Evolutionary conservation across 2,888 invertebrate species (phyloP).

Genomic region (Odontocerum albicorne): DNA sequence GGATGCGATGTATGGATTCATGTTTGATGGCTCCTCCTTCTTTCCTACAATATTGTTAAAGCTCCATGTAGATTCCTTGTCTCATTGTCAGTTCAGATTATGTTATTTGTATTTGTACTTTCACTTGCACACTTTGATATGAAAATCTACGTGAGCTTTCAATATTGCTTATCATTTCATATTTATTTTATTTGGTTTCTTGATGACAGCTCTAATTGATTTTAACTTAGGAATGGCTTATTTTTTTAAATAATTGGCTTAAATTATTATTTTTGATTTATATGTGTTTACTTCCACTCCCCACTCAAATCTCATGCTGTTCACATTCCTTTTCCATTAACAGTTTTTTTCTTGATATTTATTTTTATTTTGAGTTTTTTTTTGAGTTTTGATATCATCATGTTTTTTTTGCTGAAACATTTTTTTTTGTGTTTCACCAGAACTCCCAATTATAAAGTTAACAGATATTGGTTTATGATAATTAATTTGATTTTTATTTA

Average conservation of each 20-base stretch:
- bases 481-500: not conserved
- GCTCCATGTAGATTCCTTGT: constrained; percentile 1
- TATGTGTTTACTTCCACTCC: constrained; percentile 10
- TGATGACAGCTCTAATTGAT: constrained; percentile 14
- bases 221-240: constrained; percentile 33
- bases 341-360: too few species aligned
- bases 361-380: too few species aligned
- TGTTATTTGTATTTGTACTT: too few species aligned
- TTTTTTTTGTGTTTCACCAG: too few species aligned
- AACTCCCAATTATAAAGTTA: not conserved
- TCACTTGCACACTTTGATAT: too few species aligned
- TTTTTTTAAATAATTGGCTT: constrained; percentile 25
- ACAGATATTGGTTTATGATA: not conserved
- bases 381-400: too few species aligned
- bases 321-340: not conserved
- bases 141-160: too few species aligned
- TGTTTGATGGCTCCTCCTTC: constrained; percentile 18
- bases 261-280: constrained; percentile 14
- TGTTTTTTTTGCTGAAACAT: too few species aligned
- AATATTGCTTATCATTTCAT: constrained; percentile 12
- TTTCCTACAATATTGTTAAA: constrained; percentile 11
- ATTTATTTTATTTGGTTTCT: constrained; percentile 14
- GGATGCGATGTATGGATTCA: constrained; percentile 18
- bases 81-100: too few species aligned
- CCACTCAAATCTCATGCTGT: too few species aligned